These are phyloP conservation scores for Lasius fuliginosus DNA, from an alignment of 2,888 invertebrate species.

Conservation along the genomic window DNA sequence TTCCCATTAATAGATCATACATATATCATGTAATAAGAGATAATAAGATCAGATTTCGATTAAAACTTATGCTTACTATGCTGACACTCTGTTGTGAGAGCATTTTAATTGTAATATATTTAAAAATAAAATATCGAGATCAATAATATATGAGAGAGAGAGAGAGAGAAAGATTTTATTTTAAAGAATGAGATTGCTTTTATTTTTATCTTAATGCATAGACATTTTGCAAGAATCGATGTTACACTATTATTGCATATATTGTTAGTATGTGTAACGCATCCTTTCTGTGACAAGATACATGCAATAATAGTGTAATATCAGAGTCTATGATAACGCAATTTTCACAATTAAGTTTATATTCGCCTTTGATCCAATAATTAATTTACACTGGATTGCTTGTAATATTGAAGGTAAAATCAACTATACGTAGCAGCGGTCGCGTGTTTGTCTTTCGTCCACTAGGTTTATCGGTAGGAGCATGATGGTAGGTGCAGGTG, in stretches of 20 bases:
- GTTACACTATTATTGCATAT: background rate
- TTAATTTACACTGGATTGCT: background rate
- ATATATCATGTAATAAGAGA: background rate
- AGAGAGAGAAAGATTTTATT: background rate
- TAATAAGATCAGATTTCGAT: background rate
- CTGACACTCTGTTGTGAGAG: no score
- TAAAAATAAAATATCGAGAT: background rate
- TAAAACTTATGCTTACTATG: background rate
- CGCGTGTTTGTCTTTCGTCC: constrained; percentile 36
- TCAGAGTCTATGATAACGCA: background rate
- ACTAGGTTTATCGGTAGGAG: constrained; percentile 14
- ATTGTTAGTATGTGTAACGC: background rate
- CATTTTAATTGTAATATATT: background rate
- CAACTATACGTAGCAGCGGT: background rate
- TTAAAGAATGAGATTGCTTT: background rate
- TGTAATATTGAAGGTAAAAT: background rate
- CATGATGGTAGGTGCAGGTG: constrained; percentile 22
- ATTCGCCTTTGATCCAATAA: background rate
- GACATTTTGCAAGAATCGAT: background rate
- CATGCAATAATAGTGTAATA: background rate
- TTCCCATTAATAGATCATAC: background rate
- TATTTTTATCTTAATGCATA: background rate
- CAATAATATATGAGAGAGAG: background rate
- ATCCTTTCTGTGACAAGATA: background rate
- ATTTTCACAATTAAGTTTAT: constrained; percentile 4